phyloP scores from a whole-genome alignment of 1,140 invertebrate species.

The Heliothis virescens region DNA sequence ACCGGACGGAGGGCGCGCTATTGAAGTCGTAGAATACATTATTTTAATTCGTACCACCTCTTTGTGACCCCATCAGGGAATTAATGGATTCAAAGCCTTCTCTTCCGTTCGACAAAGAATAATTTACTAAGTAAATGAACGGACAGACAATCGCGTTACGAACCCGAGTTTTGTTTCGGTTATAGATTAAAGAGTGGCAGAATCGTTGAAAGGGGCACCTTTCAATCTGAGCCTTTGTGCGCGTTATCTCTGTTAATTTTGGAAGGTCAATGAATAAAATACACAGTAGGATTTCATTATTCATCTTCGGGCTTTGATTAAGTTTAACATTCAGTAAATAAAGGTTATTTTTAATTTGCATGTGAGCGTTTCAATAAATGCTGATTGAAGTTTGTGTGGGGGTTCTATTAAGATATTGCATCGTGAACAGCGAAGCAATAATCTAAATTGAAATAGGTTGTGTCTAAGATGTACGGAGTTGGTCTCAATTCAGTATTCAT shows the following conservation, averaged over 20 bases:
- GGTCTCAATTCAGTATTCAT: conserved; percentile 80
- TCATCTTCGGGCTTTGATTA: conserved; percentile 68
- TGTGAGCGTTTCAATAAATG: conserved; percentile 22
- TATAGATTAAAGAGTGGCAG: conserved; percentile 83
- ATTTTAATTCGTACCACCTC: conserved; percentile 85
- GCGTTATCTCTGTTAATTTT: conserved; percentile 83
- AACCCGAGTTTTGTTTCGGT: conserved; percentile 83
- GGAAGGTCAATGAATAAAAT: conserved; percentile 80
- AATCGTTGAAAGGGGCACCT: conserved; percentile 79
- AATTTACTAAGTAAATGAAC: conserved; percentile 86
- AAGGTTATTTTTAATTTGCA: conserved; percentile 56
- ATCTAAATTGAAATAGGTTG: conserved; percentile 83
- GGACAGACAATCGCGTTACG: conserved; percentile 83
- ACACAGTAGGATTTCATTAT: conserved; percentile 78
- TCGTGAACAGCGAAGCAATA: conserved; percentile 67
- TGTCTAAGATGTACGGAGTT: conserved; percentile 68
- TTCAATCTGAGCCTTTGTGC: conserved; percentile 77
- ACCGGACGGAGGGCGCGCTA: conserved; percentile 81
- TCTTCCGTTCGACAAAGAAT: conserved; percentile 85
- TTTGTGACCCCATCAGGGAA: conserved; percentile 84
- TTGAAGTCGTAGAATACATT: conserved; percentile 85
- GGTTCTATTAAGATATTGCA: conserved; percentile 65
- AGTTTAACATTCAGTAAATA: conserved; percentile 50
- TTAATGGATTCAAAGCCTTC: conserved; percentile 85
- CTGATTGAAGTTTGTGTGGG: conserved; percentile 44